These are phyloP conservation scores for Malacoctenus gilli DNA, from an alignment of 2,797 vertebrate genomes.

Conservation along the genomic window DNA sequence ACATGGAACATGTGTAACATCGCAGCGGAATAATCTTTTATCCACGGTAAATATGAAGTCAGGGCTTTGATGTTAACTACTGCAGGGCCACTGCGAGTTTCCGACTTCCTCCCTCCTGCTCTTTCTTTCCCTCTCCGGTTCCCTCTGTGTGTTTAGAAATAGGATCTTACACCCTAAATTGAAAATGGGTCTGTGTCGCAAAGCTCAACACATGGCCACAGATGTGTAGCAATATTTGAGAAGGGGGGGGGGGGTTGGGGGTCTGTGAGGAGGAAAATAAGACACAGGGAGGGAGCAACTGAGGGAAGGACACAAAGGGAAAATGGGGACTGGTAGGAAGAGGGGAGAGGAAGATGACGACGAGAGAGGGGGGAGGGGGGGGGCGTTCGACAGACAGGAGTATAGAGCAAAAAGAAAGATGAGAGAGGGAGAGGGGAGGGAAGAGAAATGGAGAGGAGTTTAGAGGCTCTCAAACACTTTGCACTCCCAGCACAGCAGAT, in stretches of 20 bases:
- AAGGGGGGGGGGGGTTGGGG: not conserved
- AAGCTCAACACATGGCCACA: constrained; percentile 73
- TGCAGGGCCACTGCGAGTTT: constrained; percentile 36
- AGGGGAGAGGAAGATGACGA: constrained; percentile 3
- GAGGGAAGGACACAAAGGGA: constrained; percentile 18
- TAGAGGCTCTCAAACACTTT: constrained; percentile 75
- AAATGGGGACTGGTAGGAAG: constrained; percentile 15
- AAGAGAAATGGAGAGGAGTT: constrained; percentile 63
- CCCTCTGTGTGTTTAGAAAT: constrained; percentile 67
- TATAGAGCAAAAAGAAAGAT: constrained; percentile 43
- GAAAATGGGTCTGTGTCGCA: constrained; percentile 60
- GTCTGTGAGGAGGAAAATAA: constrained; percentile 19
- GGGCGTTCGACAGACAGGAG: constrained; percentile 29
- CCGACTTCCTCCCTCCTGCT: constrained; percentile 15
- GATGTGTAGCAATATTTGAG: constrained; percentile 59
- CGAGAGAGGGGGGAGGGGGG: no score
- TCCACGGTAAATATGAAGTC: constrained; percentile 45
- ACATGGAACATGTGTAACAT: constrained; percentile 48
- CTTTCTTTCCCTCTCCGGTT: constrained; percentile 24
- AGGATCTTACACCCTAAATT: constrained; percentile 64
- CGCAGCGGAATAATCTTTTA: constrained; percentile 35
- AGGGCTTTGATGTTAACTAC: constrained; percentile 54
- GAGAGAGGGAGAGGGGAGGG: constrained; percentile 32
- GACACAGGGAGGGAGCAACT: constrained; percentile 12
- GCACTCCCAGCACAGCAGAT: constrained; percentile 79